phyloP scores from a whole-genome alignment of 2,888 invertebrate genomes.

The Dorcus parallelipipedus region DNA sequence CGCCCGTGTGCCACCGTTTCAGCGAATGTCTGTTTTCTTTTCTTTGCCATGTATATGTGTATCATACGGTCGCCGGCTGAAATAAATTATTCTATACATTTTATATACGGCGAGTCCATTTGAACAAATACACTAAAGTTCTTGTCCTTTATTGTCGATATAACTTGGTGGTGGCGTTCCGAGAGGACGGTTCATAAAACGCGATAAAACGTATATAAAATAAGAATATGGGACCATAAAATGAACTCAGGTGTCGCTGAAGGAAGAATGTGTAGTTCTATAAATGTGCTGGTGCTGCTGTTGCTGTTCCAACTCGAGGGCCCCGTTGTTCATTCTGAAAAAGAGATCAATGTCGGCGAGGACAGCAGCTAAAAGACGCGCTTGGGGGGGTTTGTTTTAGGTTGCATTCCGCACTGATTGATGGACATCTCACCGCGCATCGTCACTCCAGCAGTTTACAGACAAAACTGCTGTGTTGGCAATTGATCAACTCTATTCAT shows the following conservation, averaged over 20 bases:
- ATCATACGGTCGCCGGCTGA: constrained; percentile 25
- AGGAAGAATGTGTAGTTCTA: constrained; percentile 23
- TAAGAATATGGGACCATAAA: constrained; percentile 34
- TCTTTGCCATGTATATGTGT: constrained; percentile 11
- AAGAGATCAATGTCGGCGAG: constrained; percentile 19
- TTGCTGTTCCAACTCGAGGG: not conserved
- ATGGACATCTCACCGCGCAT: constrained; percentile 22
- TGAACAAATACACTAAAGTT: constrained; percentile 46
- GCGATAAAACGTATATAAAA: constrained; percentile 34
- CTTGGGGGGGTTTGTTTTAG: constrained; percentile 36
- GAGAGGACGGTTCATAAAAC: constrained; percentile 32
- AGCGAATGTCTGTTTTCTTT: constrained; percentile 1
- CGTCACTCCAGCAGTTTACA: constrained; percentile 8
- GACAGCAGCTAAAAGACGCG: constrained; percentile 29
- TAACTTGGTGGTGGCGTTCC: constrained; percentile 31
- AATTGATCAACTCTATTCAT: not conserved
- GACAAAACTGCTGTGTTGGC: not conserved
- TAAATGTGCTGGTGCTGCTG: constrained; percentile 18
- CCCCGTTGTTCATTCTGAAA: constrained; percentile 6
- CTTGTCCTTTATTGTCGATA: constrained; percentile 41
- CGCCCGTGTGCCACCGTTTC: constrained; percentile 1
- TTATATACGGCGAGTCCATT: constrained; percentile 42
- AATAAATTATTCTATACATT: constrained; percentile 51
- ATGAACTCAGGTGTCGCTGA: constrained; percentile 30
- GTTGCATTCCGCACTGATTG: constrained; percentile 37